phyloP scores from a whole-genome alignment of 2,888 invertebrate genomes.

The Ecliptopera silaceata region DNA sequence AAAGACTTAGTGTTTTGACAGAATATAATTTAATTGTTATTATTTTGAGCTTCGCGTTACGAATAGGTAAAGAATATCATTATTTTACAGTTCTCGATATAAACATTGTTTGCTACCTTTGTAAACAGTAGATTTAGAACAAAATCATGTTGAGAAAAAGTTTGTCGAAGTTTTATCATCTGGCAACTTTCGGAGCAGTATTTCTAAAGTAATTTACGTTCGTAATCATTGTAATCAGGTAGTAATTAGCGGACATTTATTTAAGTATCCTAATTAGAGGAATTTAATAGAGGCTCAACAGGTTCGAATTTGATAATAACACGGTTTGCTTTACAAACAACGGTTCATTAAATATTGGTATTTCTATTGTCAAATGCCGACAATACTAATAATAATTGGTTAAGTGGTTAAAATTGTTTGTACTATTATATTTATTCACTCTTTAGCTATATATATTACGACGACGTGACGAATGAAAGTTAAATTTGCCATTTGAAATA shows the following conservation, averaged over 20 bases:
- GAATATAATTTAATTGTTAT: too few relatives aligned
- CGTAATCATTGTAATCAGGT: conserved; percentile 18
- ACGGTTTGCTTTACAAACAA: conserved; percentile 10
- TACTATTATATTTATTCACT: not conserved
- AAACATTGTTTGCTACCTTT: too few relatives aligned
- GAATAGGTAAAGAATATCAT: too few relatives aligned
- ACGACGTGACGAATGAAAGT: too few relatives aligned
- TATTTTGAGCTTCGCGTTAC: too few relatives aligned
- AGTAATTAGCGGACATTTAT: conserved; percentile 13
- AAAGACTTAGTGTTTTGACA: too few relatives aligned
- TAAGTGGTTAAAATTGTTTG: conserved; percentile 1
- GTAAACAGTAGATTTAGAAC: too few relatives aligned
- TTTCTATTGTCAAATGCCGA: conserved; percentile 6
- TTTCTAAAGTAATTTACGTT: conserved; percentile 14
- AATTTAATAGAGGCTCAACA: conserved; percentile 3
- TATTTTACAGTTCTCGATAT: too few relatives aligned
- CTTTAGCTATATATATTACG: not conserved
- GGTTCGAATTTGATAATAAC: conserved; percentile 8
- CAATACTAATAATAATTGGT: not conserved
- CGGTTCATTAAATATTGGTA: conserved; percentile 3
- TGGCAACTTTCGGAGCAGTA: not conserved
- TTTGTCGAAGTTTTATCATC: not conserved
- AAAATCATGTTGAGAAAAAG: too few relatives aligned
- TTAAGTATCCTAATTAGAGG: conserved; percentile 12
- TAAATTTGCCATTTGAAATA: not conserved